A percentile compares a stretch with the other conserved stretches of the same genome.
These are phyloP conservation scores for Anthopleura sola DNA, from an alignment of 64 coral and sea anemone genomes.

Conservation along the genomic window DNA sequence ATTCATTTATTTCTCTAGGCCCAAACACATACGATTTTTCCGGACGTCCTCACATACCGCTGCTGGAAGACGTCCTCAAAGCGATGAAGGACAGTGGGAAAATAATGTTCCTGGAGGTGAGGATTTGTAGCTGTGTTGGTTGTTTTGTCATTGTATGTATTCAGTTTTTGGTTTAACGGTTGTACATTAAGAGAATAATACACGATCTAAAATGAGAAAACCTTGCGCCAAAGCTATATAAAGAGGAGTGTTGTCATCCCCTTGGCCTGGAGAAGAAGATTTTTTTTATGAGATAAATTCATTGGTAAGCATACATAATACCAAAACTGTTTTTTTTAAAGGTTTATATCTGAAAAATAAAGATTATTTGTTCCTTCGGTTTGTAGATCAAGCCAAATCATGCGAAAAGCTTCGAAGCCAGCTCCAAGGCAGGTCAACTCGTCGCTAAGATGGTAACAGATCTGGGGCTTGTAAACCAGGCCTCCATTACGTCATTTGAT, in stretches of 20 bases:
- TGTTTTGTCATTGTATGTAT: no score
- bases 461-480: conserved; percentile 63
- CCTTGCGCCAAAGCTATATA: no score
- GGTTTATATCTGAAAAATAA: no score
- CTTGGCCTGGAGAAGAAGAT: no score
- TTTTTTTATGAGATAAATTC: no score
- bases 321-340: no score
- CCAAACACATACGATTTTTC: conserved; percentile 6
- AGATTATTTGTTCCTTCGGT: background rate
- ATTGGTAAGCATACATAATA: no score
- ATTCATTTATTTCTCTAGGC: background rate
- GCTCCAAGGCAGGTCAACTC: conserved; percentile 45
- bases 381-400: conserved; percentile 68
- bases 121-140: background rate
- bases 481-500: conserved; percentile 67
- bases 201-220: no score
- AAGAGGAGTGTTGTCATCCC: no score
- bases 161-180: no score
- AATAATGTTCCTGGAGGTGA: conserved; percentile 74
- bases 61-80: conserved; percentile 53
- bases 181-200: no score
- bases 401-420: conserved; percentile 24
- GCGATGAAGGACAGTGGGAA: conserved; percentile 40
- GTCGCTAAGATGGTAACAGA: conserved; percentile 69
- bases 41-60: conserved; percentile 55